phyloP scores from a whole-genome alignment of 92 coral and sea anemone species.

The Galaxea fascicularis region DNA sequence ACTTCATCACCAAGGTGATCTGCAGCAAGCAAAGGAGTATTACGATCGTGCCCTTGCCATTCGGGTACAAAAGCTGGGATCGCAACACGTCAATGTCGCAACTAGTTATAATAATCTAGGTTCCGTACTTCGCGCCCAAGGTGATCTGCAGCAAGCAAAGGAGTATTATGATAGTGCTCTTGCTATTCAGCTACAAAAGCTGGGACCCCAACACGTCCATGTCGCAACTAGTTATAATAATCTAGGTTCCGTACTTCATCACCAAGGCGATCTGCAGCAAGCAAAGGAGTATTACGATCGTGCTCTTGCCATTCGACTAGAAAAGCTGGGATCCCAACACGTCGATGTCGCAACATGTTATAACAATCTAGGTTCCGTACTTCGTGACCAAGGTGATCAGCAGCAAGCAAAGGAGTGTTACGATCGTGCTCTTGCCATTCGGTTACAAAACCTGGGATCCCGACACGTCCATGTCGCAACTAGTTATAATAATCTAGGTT shows the following conservation, averaged over 20 bases:
- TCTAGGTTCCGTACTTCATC: neutral
- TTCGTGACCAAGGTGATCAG: too few species aligned
- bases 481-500: neutral
- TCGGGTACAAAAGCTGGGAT: neutral
- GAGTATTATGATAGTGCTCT: neutral
- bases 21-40: neutral
- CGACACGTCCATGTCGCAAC: neutral
- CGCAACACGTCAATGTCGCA: neutral
- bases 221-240: neutral
- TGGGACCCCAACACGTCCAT: neutral
- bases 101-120: neutral
- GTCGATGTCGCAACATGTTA: too few species aligned
- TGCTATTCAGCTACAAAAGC: neutral
- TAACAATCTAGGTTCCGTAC: too few species aligned
- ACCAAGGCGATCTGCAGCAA: neutral
- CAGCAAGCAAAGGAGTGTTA: too few species aligned
- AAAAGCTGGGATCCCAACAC: neutral
- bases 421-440: too few species aligned
- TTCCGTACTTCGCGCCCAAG: neutral
- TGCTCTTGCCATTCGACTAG: neutral
- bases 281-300: neutral
- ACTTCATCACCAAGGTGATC: neutral
- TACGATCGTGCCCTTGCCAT: neutral
- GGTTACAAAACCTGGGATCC: too few species aligned
- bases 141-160: neutral